phyloP scores from a whole-genome alignment of 2,113 vertebrate species.

The Daboia siamensis region DNA sequence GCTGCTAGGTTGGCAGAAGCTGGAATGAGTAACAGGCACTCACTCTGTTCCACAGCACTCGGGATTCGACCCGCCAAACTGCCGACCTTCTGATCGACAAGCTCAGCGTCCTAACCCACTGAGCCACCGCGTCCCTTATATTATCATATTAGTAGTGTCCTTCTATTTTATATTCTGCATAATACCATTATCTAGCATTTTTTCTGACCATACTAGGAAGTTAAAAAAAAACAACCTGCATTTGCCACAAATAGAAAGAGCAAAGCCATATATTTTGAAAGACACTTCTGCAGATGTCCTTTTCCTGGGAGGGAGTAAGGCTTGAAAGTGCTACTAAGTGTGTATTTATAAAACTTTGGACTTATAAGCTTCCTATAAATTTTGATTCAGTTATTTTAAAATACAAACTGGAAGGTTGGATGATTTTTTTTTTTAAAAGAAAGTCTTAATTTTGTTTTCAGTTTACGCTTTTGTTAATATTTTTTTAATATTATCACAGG shows the following conservation, averaged over 20 bases:
- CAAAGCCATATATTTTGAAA: not conserved
- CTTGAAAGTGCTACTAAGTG: not conserved
- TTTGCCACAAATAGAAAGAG: not conserved
- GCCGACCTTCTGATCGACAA: no score
- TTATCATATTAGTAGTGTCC: not conserved
- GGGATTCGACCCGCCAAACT: no score
- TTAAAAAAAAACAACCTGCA: not conserved
- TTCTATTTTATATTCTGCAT: not conserved
- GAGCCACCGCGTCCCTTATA: no score
- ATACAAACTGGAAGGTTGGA: not conserved
- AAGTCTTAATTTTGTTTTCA: not conserved
- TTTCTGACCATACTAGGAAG: not conserved
- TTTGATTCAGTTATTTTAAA: not conserved
- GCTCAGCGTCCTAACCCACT: no score
- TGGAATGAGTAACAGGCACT: no score
- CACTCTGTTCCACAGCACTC: no score
- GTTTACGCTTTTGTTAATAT: not conserved
- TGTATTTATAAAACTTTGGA: not conserved
- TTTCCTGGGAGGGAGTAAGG: not conserved
- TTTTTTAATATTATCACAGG: not conserved
- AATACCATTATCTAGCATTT: not conserved
- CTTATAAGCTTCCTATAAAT: not conserved
- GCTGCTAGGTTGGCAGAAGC: no score
- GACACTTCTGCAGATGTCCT: not conserved
- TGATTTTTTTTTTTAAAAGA: not conserved